phyloP scores from a whole-genome alignment of 2,113 vertebrate genomes.

The Merops nubicus region DNA sequence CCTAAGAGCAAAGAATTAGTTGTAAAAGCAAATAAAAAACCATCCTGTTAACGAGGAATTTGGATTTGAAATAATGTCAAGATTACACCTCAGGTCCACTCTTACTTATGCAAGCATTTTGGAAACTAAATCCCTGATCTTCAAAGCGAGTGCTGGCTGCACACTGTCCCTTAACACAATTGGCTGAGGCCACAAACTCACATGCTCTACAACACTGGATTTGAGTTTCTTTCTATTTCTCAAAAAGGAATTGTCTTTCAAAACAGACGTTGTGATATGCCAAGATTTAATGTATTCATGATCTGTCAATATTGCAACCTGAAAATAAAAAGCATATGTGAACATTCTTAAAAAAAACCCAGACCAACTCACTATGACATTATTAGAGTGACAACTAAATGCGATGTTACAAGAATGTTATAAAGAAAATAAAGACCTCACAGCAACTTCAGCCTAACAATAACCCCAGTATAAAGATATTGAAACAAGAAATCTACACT shows the following conservation, averaged over 20 bases:
- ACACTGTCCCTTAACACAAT: not conserved
- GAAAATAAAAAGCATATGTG: not conserved
- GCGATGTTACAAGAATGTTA: not conserved
- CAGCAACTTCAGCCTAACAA: not conserved
- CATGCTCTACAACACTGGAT: not conserved
- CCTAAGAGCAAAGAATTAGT: not conserved
- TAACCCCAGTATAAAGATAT: not conserved
- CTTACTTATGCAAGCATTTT: not conserved
- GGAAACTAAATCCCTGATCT: not conserved
- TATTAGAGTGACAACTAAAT: not conserved
- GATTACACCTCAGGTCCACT: not conserved
- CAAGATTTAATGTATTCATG: not conserved
- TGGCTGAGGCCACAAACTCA: not conserved
- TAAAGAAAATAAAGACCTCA: not conserved
- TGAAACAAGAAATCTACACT: not conserved
- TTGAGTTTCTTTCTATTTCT: not conserved
- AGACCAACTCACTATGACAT: accelerated
- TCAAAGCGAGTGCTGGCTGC: not conserved
- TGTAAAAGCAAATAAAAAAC: not conserved
- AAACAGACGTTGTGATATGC: not conserved
- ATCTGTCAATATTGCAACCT: not conserved
- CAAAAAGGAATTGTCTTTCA: not conserved
- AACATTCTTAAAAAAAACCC: not conserved
- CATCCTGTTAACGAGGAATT: not conserved
- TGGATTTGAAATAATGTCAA: not conserved